phyloP scores from a whole-genome alignment of 2,797 vertebrate genomes.

The Lepilemur septentrionalis region DNA sequence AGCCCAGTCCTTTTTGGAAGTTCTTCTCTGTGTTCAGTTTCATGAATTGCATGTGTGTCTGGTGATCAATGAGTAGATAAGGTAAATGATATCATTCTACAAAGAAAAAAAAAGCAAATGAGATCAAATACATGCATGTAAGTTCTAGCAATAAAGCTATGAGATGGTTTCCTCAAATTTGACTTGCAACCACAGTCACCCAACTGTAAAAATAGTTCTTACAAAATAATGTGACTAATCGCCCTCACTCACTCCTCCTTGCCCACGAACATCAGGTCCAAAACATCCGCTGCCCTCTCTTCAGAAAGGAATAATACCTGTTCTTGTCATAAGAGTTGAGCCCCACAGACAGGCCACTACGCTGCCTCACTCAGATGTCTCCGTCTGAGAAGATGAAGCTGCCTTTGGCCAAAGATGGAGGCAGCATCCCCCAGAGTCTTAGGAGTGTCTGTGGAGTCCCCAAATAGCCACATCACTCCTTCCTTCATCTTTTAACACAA shows the following conservation, averaged over 20 bases:
- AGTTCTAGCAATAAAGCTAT: background rate
- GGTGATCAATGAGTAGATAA: background rate
- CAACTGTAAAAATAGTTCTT: background rate
- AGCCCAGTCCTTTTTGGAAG: background rate
- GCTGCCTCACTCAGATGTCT: background rate
- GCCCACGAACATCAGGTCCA: background rate
- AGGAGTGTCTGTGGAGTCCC: background rate
- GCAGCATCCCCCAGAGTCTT: background rate
- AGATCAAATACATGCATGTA: background rate
- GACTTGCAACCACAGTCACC: background rate
- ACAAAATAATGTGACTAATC: background rate
- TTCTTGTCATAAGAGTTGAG: background rate
- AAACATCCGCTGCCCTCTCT: background rate
- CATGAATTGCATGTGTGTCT: background rate
- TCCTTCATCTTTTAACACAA: background rate
- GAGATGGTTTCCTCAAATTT: background rate
- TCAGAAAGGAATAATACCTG: background rate
- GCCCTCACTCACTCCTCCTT: background rate
- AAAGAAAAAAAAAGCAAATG: background rate
- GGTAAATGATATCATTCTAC: background rate
- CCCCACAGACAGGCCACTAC: rapidly evolving
- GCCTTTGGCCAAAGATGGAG: too few relatives aligned
- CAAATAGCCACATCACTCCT: background rate
- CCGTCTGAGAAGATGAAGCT: background rate
- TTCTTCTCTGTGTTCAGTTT: background rate